A percentile compares a stretch with the other conserved stretches of the same genome.
Conservation (phyloP, 2,888 invertebrate genomes). For the Sarcophaga caerulescens region DNA sequence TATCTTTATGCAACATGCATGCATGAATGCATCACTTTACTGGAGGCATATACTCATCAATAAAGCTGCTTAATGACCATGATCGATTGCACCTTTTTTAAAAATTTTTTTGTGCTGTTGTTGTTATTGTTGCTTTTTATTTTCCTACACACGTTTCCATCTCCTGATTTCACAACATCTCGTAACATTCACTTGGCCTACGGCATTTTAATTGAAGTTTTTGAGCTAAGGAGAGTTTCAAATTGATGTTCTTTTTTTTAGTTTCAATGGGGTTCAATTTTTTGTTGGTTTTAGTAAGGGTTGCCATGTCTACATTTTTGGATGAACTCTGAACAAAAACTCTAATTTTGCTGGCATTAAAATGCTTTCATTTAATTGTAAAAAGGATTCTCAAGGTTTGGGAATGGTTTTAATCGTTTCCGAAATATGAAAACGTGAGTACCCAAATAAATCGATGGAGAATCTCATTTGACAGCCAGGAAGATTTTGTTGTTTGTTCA, state of each 20-base stretch:
- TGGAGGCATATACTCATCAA: slow-evolving; percentile 70
- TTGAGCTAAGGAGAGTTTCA: slow-evolving; percentile 49
- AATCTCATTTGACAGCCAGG: too few species aligned
- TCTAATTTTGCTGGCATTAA: too few species aligned
- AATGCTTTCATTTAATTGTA: too few species aligned
- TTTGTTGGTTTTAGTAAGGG: too few species aligned
- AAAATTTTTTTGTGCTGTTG: slow-evolving; percentile 12
- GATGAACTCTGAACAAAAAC: too few species aligned
- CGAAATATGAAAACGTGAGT: too few species aligned
- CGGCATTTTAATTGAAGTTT: slow-evolving; percentile 67
- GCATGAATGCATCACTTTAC: slow-evolving; percentile 68
- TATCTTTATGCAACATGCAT: slow-evolving; percentile 73
- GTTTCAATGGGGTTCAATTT: too few species aligned
- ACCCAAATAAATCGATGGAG: too few species aligned
- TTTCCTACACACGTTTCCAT: slow-evolving; percentile 16
- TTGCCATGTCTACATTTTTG: too few species aligned
- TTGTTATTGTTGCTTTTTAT: slow-evolving; percentile 2
- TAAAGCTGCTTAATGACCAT: slow-evolving; percentile 77
- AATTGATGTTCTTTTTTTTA: slow-evolving; percentile 46
- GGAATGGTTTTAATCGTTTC: too few species aligned
- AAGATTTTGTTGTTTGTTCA: too few species aligned
- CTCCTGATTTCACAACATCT: slow-evolving; percentile 50
- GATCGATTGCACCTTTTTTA: slow-evolving; percentile 78
- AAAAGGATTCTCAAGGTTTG: too few species aligned
- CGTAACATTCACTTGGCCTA: slow-evolving; percentile 59